Conservation (phyloP, 2,797 vertebrate genomes). For the Scarus forsteni region DNA sequence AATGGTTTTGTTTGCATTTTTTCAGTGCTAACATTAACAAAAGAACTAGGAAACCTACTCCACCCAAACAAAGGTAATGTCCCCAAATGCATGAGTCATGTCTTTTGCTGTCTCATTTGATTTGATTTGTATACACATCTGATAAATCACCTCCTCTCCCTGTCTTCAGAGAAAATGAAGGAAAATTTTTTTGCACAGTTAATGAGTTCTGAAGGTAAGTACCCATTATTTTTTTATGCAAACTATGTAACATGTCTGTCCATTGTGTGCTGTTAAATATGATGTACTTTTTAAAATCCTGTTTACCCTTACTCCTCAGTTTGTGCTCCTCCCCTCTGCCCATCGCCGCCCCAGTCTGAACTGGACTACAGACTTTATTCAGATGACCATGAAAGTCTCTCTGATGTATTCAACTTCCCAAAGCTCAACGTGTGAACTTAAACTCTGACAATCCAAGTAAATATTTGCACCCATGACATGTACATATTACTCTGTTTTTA, state of each 20-base stretch:
- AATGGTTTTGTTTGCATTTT: slow-evolving; percentile 24
- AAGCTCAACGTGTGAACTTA: slow-evolving; percentile 89
- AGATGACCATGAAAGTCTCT: slow-evolving; percentile 91
- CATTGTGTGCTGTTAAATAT: background rate
- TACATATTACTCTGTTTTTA: slow-evolving; percentile 34
- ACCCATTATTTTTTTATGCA: background rate
- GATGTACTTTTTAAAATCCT: too few species aligned
- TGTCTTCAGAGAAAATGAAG: slow-evolving; percentile 85
- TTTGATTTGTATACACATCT: background rate
- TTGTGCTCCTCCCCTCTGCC: slow-evolving; percentile 89
- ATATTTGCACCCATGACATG: slow-evolving; percentile 7
- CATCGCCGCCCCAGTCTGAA: slow-evolving; percentile 88
- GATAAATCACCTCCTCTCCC: slow-evolving; percentile 7
- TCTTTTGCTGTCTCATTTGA: background rate
- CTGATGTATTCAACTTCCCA: slow-evolving; percentile 92
- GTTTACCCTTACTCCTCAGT: slow-evolving; percentile 73
- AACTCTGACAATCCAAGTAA: slow-evolving; percentile 25
- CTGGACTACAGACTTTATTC: slow-evolving; percentile 90
- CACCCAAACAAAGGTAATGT: slow-evolving; percentile 89
- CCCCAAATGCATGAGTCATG: background rate
- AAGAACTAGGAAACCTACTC: slow-evolving; percentile 90
- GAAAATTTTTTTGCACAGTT: slow-evolving; percentile 89
- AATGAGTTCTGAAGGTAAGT: slow-evolving; percentile 92
- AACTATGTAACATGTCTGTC: background rate
- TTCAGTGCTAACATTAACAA: slow-evolving; percentile 89